Evolutionary conservation across 1,140 invertebrate species (phyloP).

Genomic region (Drosophila orena): DNA sequence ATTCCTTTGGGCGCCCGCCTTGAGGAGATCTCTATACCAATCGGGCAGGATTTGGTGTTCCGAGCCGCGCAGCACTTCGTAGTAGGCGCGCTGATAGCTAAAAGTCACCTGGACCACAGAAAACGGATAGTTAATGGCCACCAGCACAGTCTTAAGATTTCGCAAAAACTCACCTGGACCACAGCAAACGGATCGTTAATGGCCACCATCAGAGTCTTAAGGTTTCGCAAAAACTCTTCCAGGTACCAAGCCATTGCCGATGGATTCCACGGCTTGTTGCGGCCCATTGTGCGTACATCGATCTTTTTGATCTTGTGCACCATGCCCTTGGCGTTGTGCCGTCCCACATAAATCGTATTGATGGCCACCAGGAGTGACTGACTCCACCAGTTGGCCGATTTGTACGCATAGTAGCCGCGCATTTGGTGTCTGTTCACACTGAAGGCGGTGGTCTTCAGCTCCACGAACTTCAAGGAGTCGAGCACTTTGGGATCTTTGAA

Average conservation of each 20-base stretch:
- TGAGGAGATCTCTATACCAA: conserved; percentile 46
- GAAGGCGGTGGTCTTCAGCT: conserved; percentile 87
- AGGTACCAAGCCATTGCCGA: conserved; percentile 40
- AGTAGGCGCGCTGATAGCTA: not conserved
- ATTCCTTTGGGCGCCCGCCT: not conserved
- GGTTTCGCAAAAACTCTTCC: conserved; percentile 31
- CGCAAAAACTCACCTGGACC: no score
- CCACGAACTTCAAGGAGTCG: conserved; percentile 77
- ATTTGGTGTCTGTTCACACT: conserved; percentile 87
- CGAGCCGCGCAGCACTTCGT: conserved; percentile 11
- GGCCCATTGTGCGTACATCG: conserved; percentile 17
- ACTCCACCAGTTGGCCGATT: conserved; percentile 88
- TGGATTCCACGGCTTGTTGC: conserved; percentile 56
- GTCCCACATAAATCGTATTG: conserved; percentile 87
- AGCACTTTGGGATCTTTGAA: conserved; percentile 33
- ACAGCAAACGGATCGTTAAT: conserved; percentile 38
- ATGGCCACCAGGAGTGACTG: conserved; percentile 90
- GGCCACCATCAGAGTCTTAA: conserved; percentile 25
- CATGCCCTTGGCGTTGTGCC: conserved; percentile 87
- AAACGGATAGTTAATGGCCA: no score
- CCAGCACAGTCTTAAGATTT: no score
- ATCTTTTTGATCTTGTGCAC: conserved; percentile 26
- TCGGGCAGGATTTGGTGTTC: conserved; percentile 35
- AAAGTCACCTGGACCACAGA: no score
- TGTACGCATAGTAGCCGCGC: conserved; percentile 86